Conservation (phyloP, 2,113 vertebrate species). For the Apus apus region DNA sequence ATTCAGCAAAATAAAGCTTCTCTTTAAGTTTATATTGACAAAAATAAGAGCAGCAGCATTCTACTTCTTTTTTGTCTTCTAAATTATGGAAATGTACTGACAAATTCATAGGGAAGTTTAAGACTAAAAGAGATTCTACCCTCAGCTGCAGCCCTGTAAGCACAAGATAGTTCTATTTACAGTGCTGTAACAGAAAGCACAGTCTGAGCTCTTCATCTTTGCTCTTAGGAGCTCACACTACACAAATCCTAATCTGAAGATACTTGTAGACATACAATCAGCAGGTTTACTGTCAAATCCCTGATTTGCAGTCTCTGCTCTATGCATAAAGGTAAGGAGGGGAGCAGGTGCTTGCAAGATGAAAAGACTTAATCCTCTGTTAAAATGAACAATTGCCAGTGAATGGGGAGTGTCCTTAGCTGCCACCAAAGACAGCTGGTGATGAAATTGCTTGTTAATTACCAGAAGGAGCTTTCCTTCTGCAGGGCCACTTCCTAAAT, state of each 20-base stretch:
- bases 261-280: not conserved
- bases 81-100: not conserved
- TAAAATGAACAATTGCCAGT: not conserved
- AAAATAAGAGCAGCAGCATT: not conserved
- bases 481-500: not conserved
- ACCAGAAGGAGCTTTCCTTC: not conserved
- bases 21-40: not conserved
- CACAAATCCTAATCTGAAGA: not conserved
- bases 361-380: conserved; percentile 4
- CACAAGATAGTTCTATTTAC: not conserved
- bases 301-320: not conserved
- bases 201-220: not conserved
- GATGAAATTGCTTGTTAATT: not conserved
- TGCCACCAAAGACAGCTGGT: not conserved
- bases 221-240: not conserved
- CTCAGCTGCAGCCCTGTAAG: not conserved
- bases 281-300: not conserved
- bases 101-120: not conserved
- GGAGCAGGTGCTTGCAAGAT: conserved; percentile 12
- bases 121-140: not conserved
- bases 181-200: not conserved
- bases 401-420: not conserved
- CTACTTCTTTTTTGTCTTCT: not conserved
- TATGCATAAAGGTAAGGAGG: not conserved
- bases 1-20: not conserved